phyloP scores from a whole-genome alignment of 2,797 vertebrate genomes.

The Anguilla obscura region DNA sequence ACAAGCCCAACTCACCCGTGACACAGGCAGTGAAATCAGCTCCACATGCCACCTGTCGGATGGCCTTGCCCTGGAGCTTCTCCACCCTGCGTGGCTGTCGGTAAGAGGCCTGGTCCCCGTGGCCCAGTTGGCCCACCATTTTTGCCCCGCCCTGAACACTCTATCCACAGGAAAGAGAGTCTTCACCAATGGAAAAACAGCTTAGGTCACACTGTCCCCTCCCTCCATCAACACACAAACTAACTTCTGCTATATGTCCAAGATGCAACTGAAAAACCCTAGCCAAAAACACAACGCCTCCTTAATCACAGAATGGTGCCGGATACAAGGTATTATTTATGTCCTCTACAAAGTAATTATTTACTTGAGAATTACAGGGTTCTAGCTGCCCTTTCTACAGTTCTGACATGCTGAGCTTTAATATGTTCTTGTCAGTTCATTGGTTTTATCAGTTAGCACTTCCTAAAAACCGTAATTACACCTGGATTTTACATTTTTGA shows the following conservation, averaged over 20 bases:
- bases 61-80: slow-evolving; percentile 90
- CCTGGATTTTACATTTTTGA: not conserved
- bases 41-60: slow-evolving; percentile 92
- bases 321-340: not conserved
- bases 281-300: not conserved
- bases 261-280: not conserved
- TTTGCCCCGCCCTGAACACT: slow-evolving; percentile 95
- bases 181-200: not conserved
- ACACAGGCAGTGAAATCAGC: slow-evolving; percentile 94
- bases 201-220: not conserved
- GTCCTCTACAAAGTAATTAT: not conserved
- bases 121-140: slow-evolving; percentile 94
- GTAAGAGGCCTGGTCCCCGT: slow-evolving; percentile 95
- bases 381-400: not conserved
- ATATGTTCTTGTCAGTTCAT: not conserved
- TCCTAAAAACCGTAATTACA: not conserved
- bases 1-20: slow-evolving; percentile 77
- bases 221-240: not conserved
- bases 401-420: not conserved
- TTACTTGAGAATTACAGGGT: not conserved
- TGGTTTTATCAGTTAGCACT: not conserved
- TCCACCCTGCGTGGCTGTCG: slow-evolving; percentile 93
- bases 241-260: not conserved
- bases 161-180: slow-evolving; percentile 61
- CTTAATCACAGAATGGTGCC: not conserved